Evolutionary conservation across 2,113 vertebrate species (phyloP).

Genomic region (Numida meleagris): DNA sequence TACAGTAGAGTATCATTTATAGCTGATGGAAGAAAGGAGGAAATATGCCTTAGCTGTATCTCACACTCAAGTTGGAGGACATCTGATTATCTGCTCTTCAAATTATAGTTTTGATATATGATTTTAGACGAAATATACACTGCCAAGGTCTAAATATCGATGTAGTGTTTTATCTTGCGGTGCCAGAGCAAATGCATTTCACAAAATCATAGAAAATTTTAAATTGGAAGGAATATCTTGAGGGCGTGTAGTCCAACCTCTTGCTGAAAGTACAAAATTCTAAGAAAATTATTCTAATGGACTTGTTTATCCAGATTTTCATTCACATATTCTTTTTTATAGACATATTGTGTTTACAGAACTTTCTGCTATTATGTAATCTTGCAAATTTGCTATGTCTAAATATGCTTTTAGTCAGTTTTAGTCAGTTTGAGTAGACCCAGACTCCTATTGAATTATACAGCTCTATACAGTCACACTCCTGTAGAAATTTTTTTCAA

Average conservation of each 20-base stretch:
- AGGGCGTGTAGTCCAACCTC: background rate
- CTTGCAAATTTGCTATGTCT: background rate
- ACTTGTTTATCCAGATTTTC: background rate
- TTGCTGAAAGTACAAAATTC: background rate
- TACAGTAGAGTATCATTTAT: background rate
- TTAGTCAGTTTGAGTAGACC: background rate
- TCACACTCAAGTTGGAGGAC: background rate
- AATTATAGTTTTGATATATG: background rate
- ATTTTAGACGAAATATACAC: background rate
- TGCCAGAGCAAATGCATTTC: background rate
- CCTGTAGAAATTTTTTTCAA: background rate
- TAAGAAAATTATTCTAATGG: background rate
- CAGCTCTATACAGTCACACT: background rate
- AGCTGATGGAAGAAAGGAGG: background rate
- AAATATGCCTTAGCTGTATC: slow-evolving; percentile 18
- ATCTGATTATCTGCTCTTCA: slow-evolving; percentile 35
- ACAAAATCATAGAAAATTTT: background rate
- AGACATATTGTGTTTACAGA: background rate
- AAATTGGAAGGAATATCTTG: background rate
- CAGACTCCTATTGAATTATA: background rate
- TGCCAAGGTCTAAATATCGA: background rate
- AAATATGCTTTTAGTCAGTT: background rate
- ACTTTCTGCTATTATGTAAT: background rate
- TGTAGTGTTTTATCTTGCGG: background rate
- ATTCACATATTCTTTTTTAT: background rate